Evolutionary conservation across 1,140 invertebrate genomes (phyloP).

Genomic region (Mamestra configurata): DNA sequence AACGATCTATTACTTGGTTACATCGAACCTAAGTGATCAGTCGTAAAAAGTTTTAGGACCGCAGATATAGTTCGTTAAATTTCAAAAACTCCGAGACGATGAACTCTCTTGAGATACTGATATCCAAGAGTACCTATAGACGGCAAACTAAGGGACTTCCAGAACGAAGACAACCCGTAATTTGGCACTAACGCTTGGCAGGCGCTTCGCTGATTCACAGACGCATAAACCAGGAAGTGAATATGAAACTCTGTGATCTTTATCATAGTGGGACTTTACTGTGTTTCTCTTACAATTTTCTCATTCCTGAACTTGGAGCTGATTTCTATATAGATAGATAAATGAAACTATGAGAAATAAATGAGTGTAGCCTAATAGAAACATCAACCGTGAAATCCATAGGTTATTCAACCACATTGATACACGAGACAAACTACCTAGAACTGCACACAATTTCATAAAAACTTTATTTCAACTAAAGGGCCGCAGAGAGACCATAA

Average conservation of each 20-base stretch:
- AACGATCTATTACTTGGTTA: background rate
- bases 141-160: background rate
- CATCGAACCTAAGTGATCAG: background rate
- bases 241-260: slow-evolving; percentile 13
- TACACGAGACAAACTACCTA: slow-evolving; percentile 3
- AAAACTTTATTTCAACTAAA: slow-evolving; percentile 29
- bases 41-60: background rate
- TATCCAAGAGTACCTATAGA: background rate
- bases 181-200: slow-evolving; percentile 30
- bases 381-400: background rate
- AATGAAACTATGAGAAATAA: background rate
- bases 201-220: slow-evolving; percentile 5
- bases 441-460: slow-evolving; percentile 2
- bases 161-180: background rate
- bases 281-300: background rate
- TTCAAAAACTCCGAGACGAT: background rate
- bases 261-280: background rate
- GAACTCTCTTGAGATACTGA: background rate
- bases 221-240: slow-evolving; percentile 16
- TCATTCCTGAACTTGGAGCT: background rate
- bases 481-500: slow-evolving; percentile 12
- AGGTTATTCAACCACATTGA: background rate
- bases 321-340: no score
- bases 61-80: background rate
- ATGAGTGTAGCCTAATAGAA: background rate